phyloP scores from a whole-genome alignment of 1,140 invertebrate genomes.

The Drosophila parabipectinata region DNA sequence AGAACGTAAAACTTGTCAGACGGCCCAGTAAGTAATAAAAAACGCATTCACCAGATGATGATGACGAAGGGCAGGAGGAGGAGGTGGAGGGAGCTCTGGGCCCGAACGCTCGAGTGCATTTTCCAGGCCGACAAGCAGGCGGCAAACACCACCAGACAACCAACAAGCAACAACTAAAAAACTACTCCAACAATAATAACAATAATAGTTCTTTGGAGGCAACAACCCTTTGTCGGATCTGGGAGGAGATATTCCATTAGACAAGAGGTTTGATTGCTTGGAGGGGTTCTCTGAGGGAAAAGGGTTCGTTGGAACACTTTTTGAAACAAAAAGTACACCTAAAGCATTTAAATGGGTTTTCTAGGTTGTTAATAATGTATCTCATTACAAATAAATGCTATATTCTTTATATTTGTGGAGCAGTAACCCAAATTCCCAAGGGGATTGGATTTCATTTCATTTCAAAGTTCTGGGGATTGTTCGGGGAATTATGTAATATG shows the following conservation, averaged over 20 bases:
- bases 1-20: conserved; percentile 73
- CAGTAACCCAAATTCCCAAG: neutral
- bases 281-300: neutral
- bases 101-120: conserved; percentile 72
- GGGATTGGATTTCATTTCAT: neutral
- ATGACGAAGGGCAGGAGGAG: no score
- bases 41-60: conserved; percentile 24
- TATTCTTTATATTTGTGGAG: neutral
- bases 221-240: conserved; percentile 35
- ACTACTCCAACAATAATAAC: conserved; percentile 24
- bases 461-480: neutral
- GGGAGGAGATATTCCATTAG: neutral
- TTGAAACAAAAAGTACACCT: no score
- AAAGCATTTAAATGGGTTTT: neutral
- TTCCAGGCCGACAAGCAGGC: conserved; percentile 68
- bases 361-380: neutral
- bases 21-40: conserved; percentile 48
- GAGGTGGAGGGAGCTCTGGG: conserved; percentile 20
- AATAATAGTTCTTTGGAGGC: conserved; percentile 10
- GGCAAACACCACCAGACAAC: conserved; percentile 34
- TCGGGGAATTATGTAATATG: neutral
- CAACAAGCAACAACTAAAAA: conserved; percentile 21
- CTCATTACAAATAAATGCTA: neutral
- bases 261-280: conserved; percentile 18
- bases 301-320: neutral